phyloP scores from a whole-genome alignment of 2,113 vertebrate genomes.

The Hippocampus comes region DNA sequence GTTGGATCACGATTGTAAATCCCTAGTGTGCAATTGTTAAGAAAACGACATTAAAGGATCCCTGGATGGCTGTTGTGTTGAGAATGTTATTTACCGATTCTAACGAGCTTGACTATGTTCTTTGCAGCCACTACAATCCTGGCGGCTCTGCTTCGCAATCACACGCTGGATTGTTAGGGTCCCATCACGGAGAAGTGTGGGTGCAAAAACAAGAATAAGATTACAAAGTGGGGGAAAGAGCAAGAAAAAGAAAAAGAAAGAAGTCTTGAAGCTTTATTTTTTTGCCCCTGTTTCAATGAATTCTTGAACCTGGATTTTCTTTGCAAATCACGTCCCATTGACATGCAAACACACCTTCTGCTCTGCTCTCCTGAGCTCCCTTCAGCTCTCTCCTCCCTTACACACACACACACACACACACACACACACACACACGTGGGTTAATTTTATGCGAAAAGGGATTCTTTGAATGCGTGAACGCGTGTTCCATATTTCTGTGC shows the following conservation, averaged over 20 bases:
- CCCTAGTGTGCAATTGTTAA: slow-evolving; percentile 48
- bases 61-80: slow-evolving; percentile 36
- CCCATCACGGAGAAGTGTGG: slow-evolving; percentile 32
- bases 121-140: slow-evolving; percentile 42
- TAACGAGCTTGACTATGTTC: slow-evolving; percentile 56
- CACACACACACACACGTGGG: slow-evolving; percentile 21
- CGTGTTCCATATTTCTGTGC: slow-evolving; percentile 10
- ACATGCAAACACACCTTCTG: slow-evolving; percentile 50
- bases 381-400: slow-evolving; percentile 9
- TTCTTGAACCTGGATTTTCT: slow-evolving; percentile 36
- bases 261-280: slow-evolving; percentile 25
- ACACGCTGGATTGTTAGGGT: slow-evolving; percentile 29
- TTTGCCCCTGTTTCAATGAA: neutral
- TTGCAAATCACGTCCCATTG: slow-evolving; percentile 51
- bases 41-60: slow-evolving; percentile 46
- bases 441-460: slow-evolving; percentile 40
- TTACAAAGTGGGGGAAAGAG: neutral
- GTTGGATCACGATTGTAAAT: slow-evolving; percentile 45
- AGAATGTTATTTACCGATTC: slow-evolving; percentile 55
- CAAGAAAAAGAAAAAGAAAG: slow-evolving; percentile 5
- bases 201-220: slow-evolving; percentile 17
- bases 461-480: slow-evolving; percentile 19
- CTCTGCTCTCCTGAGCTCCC: slow-evolving; percentile 21
- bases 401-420: slow-evolving; percentile 2
- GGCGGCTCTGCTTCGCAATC: slow-evolving; percentile 34